Evolutionary conservation across 2,888 invertebrate species (phyloP).

Genomic region (Rapana venosa): DNA sequence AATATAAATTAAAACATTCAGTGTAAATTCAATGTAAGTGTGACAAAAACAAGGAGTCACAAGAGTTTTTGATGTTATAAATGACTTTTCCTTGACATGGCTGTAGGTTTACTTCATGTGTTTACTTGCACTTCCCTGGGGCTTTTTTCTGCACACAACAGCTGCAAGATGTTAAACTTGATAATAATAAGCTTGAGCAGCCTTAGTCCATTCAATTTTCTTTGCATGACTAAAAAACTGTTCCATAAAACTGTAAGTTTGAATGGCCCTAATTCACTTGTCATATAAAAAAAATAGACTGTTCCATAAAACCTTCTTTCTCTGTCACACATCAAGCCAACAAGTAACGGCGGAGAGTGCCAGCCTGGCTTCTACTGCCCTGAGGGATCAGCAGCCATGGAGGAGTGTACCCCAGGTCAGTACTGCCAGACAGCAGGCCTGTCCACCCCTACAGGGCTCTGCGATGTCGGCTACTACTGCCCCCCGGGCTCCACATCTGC

Average conservation of each 20-base stretch:
- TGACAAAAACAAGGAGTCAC: too few species aligned
- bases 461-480: slow-evolving; percentile 72
- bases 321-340: slow-evolving; percentile 60
- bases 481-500: slow-evolving; percentile 62
- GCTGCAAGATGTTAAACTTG: too few species aligned
- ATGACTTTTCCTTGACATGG: too few species aligned
- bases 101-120: too few species aligned
- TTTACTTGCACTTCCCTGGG: too few species aligned
- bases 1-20: too few species aligned
- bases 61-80: too few species aligned
- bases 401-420: slow-evolving; percentile 70
- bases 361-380: slow-evolving; percentile 73
- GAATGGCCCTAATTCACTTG: too few species aligned
- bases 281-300: too few species aligned
- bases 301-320: neutral
- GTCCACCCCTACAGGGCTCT: slow-evolving; percentile 63
- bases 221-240: neutral
- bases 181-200: neutral
- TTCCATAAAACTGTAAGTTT: too few species aligned
- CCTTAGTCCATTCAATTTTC: neutral
- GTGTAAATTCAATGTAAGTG: too few species aligned
- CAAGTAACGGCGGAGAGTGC: slow-evolving; percentile 71
- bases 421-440: slow-evolving; percentile 72
- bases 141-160: too few species aligned
- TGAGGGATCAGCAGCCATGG: slow-evolving; percentile 64